Evolutionary conservation across 2,888 invertebrate species (phyloP), one percentile per base, ranked within the genome.

Genomic region (Xanthorhoe spadicearia): DNA sequence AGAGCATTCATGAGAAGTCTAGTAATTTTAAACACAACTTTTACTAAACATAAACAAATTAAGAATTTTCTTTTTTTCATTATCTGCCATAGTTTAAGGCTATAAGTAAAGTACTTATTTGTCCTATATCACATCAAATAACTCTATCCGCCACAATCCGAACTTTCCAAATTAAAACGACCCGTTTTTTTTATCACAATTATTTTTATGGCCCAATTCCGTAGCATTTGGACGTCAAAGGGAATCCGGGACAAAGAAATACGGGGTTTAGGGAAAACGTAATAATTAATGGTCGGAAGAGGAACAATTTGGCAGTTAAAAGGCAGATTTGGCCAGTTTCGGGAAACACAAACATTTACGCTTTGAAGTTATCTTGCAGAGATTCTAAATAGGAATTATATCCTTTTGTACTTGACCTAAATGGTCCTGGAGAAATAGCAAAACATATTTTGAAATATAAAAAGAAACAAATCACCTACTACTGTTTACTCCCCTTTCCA

Each of bases 241-340:
- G 48, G 57, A 57, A 32, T 55, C 57, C 57, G 57, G 67, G 49
- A 68, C 68, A 64, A 66, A 71, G 68, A 60, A 60, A 38, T 23
- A 50, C 68, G 23, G 50, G 69, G 53, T 55, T 68, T 49, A 49
- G 63, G 63, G 58, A 55, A 60, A 53, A 65, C 65, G 69, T 69
- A 64, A 70, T 73, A 71, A 71, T 70, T 65, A 65, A 73, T 65
- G 58, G 56, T 56, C 61, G 63, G 67, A 64, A 64, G 58, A 53
- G 67, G 64, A 64, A 61, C 64, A 53, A 56, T 68, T 61, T 53
- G 35, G 60, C 49, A 50, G 57, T 61, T 64, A 61, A 50, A 54
- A 50, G 67, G 56, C 64, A 61, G 64, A 61, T 68, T 64, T 43
- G 32, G 43, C 15, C 43, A 49, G 57, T 48, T 65, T 49, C 9